Evolutionary conservation across 1,140 invertebrate genomes (phyloP), one percentile per base, ranked within the genome.

Genomic region (Pomacea maculata): DNA sequence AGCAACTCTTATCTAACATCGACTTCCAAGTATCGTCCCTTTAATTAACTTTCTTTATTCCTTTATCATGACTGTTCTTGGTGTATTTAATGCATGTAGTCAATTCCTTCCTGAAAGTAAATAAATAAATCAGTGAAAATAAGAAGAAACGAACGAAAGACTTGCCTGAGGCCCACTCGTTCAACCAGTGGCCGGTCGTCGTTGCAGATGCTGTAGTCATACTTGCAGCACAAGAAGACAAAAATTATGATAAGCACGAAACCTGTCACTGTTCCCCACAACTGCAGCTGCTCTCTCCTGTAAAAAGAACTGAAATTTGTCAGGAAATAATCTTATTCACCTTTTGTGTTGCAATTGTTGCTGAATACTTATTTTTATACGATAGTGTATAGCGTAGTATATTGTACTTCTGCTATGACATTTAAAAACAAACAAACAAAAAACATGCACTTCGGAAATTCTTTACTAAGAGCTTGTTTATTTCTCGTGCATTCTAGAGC

Each of bases 221-320:
- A 83, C 83, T 84, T 84, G 67, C 81, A 81, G 73, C 83, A 85
- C 25, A 84, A n/a, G 63, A 84, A 85, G 7, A 73, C 64, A 68
- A 78, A 57, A 0, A 25, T 78, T 12, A 83, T 63, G 54, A 80
- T 6, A 7, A 80, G 15, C 14, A 80, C 64, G 10, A 85, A 21
- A 7, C 71, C 85, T 8, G 78, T 75, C 21, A 84, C 80, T 8
- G 75, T 78, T 1, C 85, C 85, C 85, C 85, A 85, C 29, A 85
- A 74, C 70, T 84, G 83, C 17, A 84, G 78, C 75, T 85, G 85
- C 78, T 85, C 85, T 29, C 64, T 79, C 71, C 85, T 85, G 71
- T 21, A 79, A 78, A 57, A 17, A 25, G n/a, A 73, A 54, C 6
- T 25, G 25, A 4, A 67, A 19, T 21, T 25, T 21, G 19, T 21